phyloP scores from a whole-genome alignment of 2,797 vertebrate species.

The Ispidina lecontei region DNA sequence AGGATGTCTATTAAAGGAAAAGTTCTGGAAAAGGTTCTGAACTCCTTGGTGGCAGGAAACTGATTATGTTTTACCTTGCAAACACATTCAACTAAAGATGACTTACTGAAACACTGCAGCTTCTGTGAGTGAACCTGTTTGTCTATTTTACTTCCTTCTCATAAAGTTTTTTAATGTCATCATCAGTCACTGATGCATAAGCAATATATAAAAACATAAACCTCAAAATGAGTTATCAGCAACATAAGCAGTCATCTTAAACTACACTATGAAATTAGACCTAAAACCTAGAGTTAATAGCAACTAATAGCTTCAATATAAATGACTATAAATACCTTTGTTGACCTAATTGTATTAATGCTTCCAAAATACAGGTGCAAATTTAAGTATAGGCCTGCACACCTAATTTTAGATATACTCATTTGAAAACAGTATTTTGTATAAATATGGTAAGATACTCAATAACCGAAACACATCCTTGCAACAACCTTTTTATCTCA shows the following conservation, averaged over 20 bases:
- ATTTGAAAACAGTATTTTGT: neutral
- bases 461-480: neutral
- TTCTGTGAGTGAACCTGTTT: neutral
- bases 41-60: neutral
- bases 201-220: neutral
- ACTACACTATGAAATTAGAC: neutral
- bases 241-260: neutral
- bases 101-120: neutral
- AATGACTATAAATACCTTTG: neutral
- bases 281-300: neutral
- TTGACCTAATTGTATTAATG: neutral
- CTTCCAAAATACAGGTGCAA: neutral
- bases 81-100: neutral
- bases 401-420: neutral
- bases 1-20: slow-evolving; percentile 31
- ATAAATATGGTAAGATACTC: neutral
- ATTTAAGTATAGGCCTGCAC: neutral
- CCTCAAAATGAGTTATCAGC: neutral
- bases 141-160: neutral
- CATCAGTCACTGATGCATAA: neutral
- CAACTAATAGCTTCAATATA: neutral
- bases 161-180: neutral
- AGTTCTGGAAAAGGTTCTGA: neutral
- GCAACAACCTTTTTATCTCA: neutral
- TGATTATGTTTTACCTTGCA: neutral